Evolutionary conservation across 2,113 vertebrate species (phyloP).

Genomic region (Peromyscus maniculatus): DNA sequence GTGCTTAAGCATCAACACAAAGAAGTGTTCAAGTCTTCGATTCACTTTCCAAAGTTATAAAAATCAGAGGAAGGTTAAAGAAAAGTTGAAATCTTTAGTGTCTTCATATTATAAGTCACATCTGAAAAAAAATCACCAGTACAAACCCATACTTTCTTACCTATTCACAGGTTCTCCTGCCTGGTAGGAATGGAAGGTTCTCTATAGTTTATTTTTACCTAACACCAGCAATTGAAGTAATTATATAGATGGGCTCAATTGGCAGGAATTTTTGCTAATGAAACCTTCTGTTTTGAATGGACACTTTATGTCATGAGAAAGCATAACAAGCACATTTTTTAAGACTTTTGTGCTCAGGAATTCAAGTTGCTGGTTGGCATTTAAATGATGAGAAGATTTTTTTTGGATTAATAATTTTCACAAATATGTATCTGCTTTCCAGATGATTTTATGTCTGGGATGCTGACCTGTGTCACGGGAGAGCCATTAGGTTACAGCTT

Average conservation of each 20-base stretch:
- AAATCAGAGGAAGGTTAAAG: background rate
- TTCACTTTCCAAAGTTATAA: background rate
- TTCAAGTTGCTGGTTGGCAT: background rate
- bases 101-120: background rate
- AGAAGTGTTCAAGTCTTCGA: background rate
- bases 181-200: background rate
- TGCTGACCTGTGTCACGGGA: background rate
- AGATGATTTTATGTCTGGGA: background rate
- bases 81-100: background rate
- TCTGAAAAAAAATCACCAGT: background rate
- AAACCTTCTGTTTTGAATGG: background rate
- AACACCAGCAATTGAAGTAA: background rate
- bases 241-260: background rate
- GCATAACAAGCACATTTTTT: background rate
- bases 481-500: background rate
- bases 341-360: background rate
- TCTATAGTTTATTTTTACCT: background rate
- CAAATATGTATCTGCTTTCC: constrained; percentile 60
- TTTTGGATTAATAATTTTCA: constrained; percentile 58
- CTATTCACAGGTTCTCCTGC: background rate
- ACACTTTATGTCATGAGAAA: background rate
- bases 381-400: background rate
- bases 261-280: background rate
- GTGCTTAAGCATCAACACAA: background rate
- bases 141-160: background rate